Evolutionary conservation across 1,140 invertebrate genomes (phyloP).

Genomic region (Steinernema khuongi): DNA sequence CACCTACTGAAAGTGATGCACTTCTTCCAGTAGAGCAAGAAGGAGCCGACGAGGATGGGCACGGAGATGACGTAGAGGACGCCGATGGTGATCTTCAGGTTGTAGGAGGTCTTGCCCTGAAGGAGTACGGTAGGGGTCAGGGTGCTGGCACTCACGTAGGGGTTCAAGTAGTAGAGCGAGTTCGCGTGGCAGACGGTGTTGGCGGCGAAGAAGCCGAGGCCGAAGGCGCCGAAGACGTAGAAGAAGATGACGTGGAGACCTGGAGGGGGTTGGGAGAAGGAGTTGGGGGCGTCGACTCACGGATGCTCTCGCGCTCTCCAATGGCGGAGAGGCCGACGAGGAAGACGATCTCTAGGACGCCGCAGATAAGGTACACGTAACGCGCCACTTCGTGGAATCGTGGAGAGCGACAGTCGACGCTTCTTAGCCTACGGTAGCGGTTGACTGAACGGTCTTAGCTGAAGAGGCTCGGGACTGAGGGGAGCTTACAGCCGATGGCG

Average conservation of each 20-base stretch:
- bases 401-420: slow-evolving; percentile 40
- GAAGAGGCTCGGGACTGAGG: slow-evolving; percentile 8
- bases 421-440: slow-evolving; percentile 41
- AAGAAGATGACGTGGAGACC: slow-evolving; percentile 51
- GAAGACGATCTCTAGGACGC: slow-evolving; percentile 43
- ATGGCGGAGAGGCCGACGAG: slow-evolving; percentile 50
- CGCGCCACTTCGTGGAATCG: slow-evolving; percentile 46
- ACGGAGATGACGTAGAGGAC: slow-evolving; percentile 47
- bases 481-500: slow-evolving; percentile 42
- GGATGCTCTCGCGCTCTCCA: slow-evolving; percentile 45
- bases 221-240: slow-evolving; percentile 46
- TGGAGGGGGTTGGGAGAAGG: slow-evolving; percentile 23
- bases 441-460: slow-evolving; percentile 33
- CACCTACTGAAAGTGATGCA: slow-evolving; percentile 49
- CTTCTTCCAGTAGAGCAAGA: slow-evolving; percentile 48
- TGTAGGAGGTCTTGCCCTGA: slow-evolving; percentile 36
- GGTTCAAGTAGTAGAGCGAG: slow-evolving; percentile 50
- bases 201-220: slow-evolving; percentile 48
- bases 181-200: slow-evolving; percentile 47
- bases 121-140: not conserved
- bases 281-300: slow-evolving; percentile 20
- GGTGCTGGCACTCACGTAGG: slow-evolving; percentile 34
- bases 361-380: slow-evolving; percentile 45
- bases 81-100: slow-evolving; percentile 44
- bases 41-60: slow-evolving; percentile 48